Percentiles rank a stretch among this genome's conserved stretches.
These are phyloP conservation scores for Myathropa florea DNA, from an alignment of 2,888 invertebrate species.

Conservation along the genomic window DNA sequence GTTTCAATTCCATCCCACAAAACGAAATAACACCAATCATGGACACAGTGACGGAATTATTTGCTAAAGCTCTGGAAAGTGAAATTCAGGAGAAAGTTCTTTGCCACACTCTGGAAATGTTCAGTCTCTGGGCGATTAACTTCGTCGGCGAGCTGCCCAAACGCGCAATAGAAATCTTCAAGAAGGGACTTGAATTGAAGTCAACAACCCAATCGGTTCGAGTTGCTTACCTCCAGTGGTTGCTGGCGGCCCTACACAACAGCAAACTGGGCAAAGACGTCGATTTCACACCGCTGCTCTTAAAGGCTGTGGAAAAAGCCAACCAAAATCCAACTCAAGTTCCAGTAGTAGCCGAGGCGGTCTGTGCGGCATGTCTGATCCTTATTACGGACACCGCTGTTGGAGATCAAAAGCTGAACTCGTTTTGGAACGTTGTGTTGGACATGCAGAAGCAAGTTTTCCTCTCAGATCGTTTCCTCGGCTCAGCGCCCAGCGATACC, in stretches of 20 bases:
- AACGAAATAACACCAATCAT: constrained; percentile 83
- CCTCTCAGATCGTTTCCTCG: constrained; percentile 90
- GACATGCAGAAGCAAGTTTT: constrained; percentile 90
- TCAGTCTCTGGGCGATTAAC: constrained; percentile 89
- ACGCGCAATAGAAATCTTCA: constrained; percentile 85
- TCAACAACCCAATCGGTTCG: constrained; percentile 89
- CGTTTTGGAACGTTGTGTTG: constrained; percentile 86
- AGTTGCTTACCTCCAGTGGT: constrained; percentile 89
- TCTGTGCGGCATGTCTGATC: constrained; percentile 86
- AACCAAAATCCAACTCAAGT: constrained; percentile 88
- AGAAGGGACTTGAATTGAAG: constrained; percentile 89
- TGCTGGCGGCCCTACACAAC: constrained; percentile 85
- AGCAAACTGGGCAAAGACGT: constrained; percentile 80
- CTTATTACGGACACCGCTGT: constrained; percentile 84
- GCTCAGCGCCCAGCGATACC: constrained; percentile 87
- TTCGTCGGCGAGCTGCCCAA: constrained; percentile 85
- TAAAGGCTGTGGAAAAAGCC: constrained; percentile 89
- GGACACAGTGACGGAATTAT: constrained; percentile 84
- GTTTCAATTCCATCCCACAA: constrained; percentile 85
- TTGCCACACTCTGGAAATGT: constrained; percentile 89
- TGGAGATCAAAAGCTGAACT: constrained; percentile 80
- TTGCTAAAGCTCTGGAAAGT: constrained; percentile 89
- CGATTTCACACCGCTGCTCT: constrained; percentile 84
- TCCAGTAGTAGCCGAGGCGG: constrained; percentile 86
- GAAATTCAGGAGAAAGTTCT: constrained; percentile 97